Evolutionary conservation across 2,888 invertebrate species (phyloP).

Genomic region (Polyommatus icarus): DNA sequence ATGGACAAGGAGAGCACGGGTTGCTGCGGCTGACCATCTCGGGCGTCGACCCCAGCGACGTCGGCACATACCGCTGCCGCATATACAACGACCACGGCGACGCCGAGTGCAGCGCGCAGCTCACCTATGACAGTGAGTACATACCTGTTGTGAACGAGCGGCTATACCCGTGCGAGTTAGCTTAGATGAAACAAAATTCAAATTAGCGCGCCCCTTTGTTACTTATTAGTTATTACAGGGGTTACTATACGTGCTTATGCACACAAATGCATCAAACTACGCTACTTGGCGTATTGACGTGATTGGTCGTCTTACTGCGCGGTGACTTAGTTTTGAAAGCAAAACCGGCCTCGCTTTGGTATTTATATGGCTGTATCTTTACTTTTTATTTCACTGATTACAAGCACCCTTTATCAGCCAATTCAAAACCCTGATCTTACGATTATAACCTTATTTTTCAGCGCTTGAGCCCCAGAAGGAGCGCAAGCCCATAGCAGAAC

Average conservation of each 20-base stretch:
- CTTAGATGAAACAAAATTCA: no score
- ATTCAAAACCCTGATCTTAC: background rate
- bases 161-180: conserved; percentile 86
- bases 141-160: conserved; percentile 70
- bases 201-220: no score
- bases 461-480: conserved; percentile 83
- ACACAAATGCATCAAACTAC: no score
- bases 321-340: no score
- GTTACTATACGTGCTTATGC: no score
- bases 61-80: conserved; percentile 91
- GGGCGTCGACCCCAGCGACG: conserved; percentile 88
- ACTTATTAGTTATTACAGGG: no score
- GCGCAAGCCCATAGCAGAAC: conserved; percentile 86
- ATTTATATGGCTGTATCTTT: no score
- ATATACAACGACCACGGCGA: conserved; percentile 93
- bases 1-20: conserved; percentile 91
- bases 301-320: no score
- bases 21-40: conserved; percentile 90
- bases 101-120: conserved; percentile 88
- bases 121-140: conserved; percentile 87
- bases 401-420: no score
- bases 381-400: no score
- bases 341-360: no score
- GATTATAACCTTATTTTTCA: conserved; percentile 47
- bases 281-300: no score